phyloP scores from a whole-genome alignment of 2,888 invertebrate species.

The Dynastes tityus region DNA sequence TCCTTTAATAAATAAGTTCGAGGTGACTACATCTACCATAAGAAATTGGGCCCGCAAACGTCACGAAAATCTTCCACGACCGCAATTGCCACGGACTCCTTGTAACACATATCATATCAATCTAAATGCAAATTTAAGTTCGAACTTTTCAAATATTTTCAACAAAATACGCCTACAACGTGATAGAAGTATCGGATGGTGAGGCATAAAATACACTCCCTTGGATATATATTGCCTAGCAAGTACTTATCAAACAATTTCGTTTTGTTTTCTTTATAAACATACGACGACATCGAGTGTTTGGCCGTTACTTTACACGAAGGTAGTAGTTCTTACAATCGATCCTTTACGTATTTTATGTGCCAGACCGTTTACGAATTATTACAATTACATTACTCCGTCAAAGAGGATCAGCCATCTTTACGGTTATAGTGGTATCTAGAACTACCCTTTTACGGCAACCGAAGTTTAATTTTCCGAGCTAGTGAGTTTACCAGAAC shows the following conservation, averaged over 20 bases:
- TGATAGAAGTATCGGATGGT: too few relatives aligned
- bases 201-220: too few relatives aligned
- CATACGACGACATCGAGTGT: background rate
- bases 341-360: background rate
- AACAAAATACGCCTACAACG: too few relatives aligned
- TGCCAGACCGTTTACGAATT: background rate
- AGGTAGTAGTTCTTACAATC: background rate
- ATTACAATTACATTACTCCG: background rate
- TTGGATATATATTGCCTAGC: too few relatives aligned
- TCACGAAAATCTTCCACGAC: too few relatives aligned
- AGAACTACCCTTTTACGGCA: background rate
- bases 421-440: background rate
- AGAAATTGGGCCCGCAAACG: too few relatives aligned
- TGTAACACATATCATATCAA: too few relatives aligned
- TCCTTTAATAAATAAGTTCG: too few relatives aligned
- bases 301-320: background rate
- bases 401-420: background rate
- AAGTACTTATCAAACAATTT: background rate
- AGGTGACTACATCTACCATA: too few relatives aligned
- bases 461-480: conserved; percentile 10
- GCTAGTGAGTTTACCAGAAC: background rate
- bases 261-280: background rate
- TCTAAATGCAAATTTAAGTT: too few relatives aligned
- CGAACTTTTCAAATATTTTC: too few relatives aligned
- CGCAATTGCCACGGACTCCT: too few relatives aligned